Evolutionary conservation across 2,113 vertebrate species (phyloP).

Genomic region (Bubo scandiacus): DNA sequence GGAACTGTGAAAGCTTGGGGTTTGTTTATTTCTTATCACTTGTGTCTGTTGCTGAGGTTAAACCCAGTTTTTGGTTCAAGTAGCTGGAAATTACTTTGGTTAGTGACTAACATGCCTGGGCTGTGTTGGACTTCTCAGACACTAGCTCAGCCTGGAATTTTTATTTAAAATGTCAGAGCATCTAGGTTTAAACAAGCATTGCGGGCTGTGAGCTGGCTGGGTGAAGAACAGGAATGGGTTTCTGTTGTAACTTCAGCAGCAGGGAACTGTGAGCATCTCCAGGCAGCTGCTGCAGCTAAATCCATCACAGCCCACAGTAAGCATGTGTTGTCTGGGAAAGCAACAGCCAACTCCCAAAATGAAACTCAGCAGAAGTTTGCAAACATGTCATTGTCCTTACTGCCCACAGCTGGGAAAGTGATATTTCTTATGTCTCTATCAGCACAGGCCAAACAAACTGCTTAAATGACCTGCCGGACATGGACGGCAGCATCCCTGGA

Average conservation of each 20-base stretch:
- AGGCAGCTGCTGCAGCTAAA: conserved; percentile 60
- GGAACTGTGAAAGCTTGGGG: neutral
- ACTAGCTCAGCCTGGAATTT: conserved; percentile 15
- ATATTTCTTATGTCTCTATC: conserved; percentile 42
- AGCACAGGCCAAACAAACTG: conserved; percentile 86
- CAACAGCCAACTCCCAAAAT: conserved; percentile 40
- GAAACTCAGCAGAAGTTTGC: conserved; percentile 32
- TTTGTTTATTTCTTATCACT: neutral
- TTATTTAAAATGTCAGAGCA: conserved; percentile 9
- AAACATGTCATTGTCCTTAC: conserved; percentile 45
- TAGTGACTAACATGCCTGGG: neutral
- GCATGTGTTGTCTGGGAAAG: conserved; percentile 56
- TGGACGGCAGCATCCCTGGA: conserved; percentile 73
- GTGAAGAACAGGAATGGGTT: neutral
- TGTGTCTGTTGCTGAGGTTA: neutral
- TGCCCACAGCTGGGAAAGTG: conserved; percentile 54
- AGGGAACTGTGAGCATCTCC: conserved; percentile 39
- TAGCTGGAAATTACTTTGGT: neutral
- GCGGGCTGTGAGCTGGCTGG: conserved; percentile 18
- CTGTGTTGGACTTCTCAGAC: neutral
- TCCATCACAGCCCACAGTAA: conserved; percentile 45
- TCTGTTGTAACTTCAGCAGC: conserved; percentile 13
- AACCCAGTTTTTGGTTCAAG: neutral
- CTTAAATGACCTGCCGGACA: conserved; percentile 83
- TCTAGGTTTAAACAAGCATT: neutral